Conservation (phyloP, 1,140 invertebrate species). For the Drosophila takahashii region DNA sequence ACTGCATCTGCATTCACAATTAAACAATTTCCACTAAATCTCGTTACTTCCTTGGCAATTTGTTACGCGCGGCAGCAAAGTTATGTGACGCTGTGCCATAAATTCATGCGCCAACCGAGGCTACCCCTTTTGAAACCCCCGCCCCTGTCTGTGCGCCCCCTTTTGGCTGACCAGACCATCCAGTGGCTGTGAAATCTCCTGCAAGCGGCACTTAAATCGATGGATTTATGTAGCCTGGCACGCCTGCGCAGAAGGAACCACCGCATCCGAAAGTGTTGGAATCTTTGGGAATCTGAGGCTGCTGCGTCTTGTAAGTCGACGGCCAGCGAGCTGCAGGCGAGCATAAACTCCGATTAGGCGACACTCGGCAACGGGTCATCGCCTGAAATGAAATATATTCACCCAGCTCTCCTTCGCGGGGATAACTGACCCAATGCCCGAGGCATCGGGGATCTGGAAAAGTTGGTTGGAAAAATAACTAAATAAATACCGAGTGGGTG, state of each 20-base stretch:
- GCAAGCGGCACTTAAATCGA: conserved; percentile 79
- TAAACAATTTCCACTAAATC: conserved; percentile 85
- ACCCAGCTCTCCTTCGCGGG: conserved; percentile 10
- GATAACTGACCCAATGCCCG: conserved; percentile 51
- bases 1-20: conserved; percentile 83
- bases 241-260: conserved; percentile 63
- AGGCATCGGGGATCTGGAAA: conserved; percentile 12
- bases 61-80: conserved; percentile 84
- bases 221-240: conserved; percentile 75
- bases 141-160: conserved; percentile 1
- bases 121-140: conserved; percentile 15
- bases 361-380: conserved; percentile 56
- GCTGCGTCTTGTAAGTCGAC: conserved; percentile 49
- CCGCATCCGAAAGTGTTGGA: conserved; percentile 31
- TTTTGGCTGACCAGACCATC: conserved; percentile 4
- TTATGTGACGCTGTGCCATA: conserved; percentile 84
- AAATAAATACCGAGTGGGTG: conserved; percentile 3
- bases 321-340: conserved; percentile 64
- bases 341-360: conserved; percentile 84
- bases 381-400: conserved; percentile 28
- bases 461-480: background rate
- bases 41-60: conserved; percentile 84
- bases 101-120: conserved; percentile 78
- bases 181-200: conserved; percentile 64
- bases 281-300: conserved; percentile 1